Base-by-base conservation (phyloP, 92 coral and sea anemone genomes). In the Ricordea florida region DNA sequence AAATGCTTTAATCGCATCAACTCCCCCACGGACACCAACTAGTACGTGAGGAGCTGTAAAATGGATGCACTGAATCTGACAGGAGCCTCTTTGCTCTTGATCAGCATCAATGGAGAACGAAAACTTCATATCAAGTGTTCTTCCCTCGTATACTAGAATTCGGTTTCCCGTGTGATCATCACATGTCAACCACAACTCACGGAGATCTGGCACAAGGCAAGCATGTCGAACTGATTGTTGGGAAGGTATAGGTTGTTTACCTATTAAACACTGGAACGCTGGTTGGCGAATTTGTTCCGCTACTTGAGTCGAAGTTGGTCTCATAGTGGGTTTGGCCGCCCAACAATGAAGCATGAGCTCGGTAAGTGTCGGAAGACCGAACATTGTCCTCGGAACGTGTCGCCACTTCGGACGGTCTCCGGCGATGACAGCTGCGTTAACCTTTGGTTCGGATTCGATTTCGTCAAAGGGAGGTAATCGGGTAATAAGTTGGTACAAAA, bases 101-200 rank as follows among this genome's bases (percentile, higher is more conserved):
- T 64, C 40, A 15, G 74, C 68, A 38, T 84, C 83, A 36, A 94
- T 83, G 10, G 83, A 31, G 62, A 94, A 91, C 18, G 80, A 61
- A 53, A 78, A 78, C 66, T 94, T 91, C 74, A 91, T 37, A 47
- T 80, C 80, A 67, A 92, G 77, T 15, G 57, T 73, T 28, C 70
- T 66, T 17, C 79, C 69, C 46, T 91, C 87, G 80, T 88, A 94
- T 42, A 94, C 67, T 29, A 91, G 60, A 28, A 94, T 85, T 60
- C 48, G 72, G 84, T 86, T 91, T 5, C 81, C 79, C 1, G 76
- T 25, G 70, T 79, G 83, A 43, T 83, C 92, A 52, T 86, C 88
- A 41, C 97, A 92, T 3, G 94, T 97, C 26, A 94, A 46, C 98
- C 98, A 94, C 30, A 94, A 46, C 45, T 91, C 97, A 42, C 56